Conservation (phyloP, 2,888 invertebrate species). For the Strigamia crassipes region DNA sequence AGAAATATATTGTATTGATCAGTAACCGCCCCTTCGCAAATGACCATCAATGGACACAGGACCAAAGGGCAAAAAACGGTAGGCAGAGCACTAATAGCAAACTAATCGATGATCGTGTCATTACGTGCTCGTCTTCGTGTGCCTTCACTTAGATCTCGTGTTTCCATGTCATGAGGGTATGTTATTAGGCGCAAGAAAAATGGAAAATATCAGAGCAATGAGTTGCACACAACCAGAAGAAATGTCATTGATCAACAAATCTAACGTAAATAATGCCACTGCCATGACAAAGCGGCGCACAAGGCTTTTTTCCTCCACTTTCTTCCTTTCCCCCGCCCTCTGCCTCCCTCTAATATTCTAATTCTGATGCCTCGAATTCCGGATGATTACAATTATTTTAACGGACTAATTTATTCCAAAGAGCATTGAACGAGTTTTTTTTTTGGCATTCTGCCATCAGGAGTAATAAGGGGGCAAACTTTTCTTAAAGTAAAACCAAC, state of each 20-base stretch:
- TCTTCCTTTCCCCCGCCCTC: neutral
- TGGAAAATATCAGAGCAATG: constrained; percentile 27
- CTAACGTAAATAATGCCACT: constrained; percentile 32
- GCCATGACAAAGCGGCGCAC: neutral
- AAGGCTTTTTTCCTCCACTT: neutral
- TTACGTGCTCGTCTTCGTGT: constrained; percentile 28
- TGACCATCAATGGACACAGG: constrained; percentile 25
- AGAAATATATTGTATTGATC: constrained; percentile 22
- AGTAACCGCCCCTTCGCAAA: neutral
- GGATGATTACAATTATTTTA: constrained; percentile 38
- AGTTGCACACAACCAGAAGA: constrained; percentile 19
- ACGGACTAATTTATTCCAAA: constrained; percentile 27
- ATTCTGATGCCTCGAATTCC: constrained; percentile 37
- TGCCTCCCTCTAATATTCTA: constrained; percentile 24
- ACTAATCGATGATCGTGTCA: constrained; percentile 29
- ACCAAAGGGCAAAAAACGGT: constrained; percentile 13
- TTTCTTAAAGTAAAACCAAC: constrained; percentile 24
- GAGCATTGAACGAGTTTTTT: constrained; percentile 15
- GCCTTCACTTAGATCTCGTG: constrained; percentile 38
- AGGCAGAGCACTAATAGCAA: constrained; percentile 24
- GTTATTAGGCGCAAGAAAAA: constrained; percentile 38
- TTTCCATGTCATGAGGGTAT: constrained; percentile 33
- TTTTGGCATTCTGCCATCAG: neutral
- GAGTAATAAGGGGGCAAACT: neutral
- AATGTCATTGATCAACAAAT: constrained; percentile 38